Evolutionary conservation across 2,797 vertebrate genomes (phyloP), one percentile per base, ranked within the genome.

Genomic region (Podarcis lilfordi): DNA sequence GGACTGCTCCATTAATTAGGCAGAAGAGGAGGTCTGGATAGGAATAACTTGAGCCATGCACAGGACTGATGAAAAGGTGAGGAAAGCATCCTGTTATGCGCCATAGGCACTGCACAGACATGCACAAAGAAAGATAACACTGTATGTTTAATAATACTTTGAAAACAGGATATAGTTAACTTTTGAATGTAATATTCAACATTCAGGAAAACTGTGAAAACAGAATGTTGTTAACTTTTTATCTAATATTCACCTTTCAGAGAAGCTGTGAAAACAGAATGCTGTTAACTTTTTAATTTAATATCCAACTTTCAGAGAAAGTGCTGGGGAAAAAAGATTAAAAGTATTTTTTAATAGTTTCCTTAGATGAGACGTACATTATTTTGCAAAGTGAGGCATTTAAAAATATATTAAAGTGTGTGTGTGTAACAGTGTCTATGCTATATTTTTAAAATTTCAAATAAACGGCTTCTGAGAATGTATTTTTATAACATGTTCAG

Each of bases 371-470:
- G 64, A 3, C 78, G 1, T 32, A 29, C 0, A 45, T 72, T 89
- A 35, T 86, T 91, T 82, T 72, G 0, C 83, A 88, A 69, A 59
- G 21, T 86, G 69, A 90, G 0, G 0, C 2, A n/a, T 90, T 72
- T 87, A 64, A 84, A 93, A 92, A 64, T 3, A 4, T 75, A 37
- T 17, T 83, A 78, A 91, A 89, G 69, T 85, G 13, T 89, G 64
- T 85, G 8, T 50, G 45, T 50, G 2, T 50, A 43, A 43, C 43
- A 43, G 50, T 55, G 50, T 55, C 10, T 50, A 13, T 50, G 45
- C 10, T 50, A 50, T 50, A 50, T 21, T 61, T 61, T 61, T 61
- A 21, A 21, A 61, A 61, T 8, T 4, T 86, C 43, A 19, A 84
- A 84, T 35, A 87, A 83, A 71, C 2, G 40, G 19, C 80, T 78